These are phyloP conservation scores for Temnopleurus reevesii DNA, from an alignment of 53 echinoderm and acorn worm genomes.

Conservation along the genomic window DNA sequence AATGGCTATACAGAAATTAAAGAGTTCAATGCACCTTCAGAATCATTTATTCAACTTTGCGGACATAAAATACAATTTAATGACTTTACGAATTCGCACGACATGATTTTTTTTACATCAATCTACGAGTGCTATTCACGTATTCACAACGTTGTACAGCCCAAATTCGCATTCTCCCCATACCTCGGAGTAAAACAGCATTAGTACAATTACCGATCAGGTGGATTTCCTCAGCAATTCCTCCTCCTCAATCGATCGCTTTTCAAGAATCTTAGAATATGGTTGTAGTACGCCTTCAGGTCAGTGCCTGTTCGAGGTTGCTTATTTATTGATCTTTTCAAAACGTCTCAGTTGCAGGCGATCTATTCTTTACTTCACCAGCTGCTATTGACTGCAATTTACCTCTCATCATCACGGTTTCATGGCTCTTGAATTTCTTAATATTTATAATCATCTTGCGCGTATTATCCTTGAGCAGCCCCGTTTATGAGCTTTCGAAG, in stretches of 20 bases:
- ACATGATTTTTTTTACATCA: no score
- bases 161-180: not conserved
- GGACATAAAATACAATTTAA: no score
- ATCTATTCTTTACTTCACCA: not conserved
- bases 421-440: no score
- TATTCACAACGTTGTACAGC: not conserved
- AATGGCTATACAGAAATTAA: no score
- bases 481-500: no score
- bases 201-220: not conserved
- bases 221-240: not conserved
- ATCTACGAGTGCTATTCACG: not conserved
- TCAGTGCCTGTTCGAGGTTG: slow-evolving; percentile 8
- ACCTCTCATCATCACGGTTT: not conserved
- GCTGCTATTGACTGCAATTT: not conserved
- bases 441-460: no score
- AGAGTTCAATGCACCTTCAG: no score
- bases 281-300: not conserved
- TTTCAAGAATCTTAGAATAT: not conserved
- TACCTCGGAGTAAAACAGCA: not conserved
- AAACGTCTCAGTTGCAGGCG: slow-evolving; percentile 3
- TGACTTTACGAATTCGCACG: no score
- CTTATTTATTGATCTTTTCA: slow-evolving; percentile 8
- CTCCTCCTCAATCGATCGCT: not conserved
- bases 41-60: no score
- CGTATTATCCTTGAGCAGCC: no score